phyloP scores from a whole-genome alignment of 2,113 vertebrate genomes.

The Illadopsis cleaveri region DNA sequence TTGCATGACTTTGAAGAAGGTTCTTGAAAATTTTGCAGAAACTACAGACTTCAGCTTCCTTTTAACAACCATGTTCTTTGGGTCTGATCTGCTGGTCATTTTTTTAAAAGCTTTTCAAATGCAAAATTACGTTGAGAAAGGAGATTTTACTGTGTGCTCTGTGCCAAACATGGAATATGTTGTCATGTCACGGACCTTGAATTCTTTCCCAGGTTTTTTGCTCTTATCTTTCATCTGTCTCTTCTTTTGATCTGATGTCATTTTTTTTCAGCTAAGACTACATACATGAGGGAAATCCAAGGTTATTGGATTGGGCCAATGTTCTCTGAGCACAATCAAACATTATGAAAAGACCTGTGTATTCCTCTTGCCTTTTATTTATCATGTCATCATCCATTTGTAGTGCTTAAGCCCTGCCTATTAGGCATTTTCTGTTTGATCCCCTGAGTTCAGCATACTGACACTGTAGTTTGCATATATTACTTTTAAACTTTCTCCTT shows the following conservation, averaged over 20 bases:
- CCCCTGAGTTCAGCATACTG: background rate
- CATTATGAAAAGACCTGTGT: background rate
- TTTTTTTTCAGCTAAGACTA: conserved; percentile 35
- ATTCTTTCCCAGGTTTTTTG: background rate
- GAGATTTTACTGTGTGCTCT: background rate
- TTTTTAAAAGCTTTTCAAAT: background rate
- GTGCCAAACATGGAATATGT: background rate
- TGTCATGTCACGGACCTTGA: background rate
- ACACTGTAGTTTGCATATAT: background rate
- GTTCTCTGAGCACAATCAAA: background rate
- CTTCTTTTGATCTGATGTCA: background rate
- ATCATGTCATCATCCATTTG: background rate
- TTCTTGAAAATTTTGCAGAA: background rate
- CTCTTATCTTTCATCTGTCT: background rate
- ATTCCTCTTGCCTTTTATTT: background rate
- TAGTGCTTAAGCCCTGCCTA: background rate
- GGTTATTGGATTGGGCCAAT: background rate
- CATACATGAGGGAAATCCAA: background rate
- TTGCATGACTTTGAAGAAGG: background rate
- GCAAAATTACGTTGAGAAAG: background rate
- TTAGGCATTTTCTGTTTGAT: background rate
- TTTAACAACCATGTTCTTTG: background rate
- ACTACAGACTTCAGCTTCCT: background rate
- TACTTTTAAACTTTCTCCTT: background rate
- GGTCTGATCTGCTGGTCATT: background rate